Evolutionary conservation across 2,113 vertebrate genomes (phyloP).

Genomic region (Empidonax traillii): DNA sequence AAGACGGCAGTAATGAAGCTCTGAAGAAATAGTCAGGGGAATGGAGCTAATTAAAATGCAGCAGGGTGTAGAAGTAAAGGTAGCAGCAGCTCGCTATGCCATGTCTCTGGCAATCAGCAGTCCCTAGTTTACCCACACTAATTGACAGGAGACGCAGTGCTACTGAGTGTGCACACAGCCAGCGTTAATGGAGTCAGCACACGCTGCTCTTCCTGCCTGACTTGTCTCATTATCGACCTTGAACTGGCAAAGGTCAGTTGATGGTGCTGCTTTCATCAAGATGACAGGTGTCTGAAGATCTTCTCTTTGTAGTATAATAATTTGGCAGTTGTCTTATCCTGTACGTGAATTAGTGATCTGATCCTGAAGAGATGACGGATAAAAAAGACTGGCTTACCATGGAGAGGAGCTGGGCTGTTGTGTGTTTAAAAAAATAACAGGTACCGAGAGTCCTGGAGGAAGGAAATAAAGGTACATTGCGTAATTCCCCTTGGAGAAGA

Average conservation of each 20-base stretch:
- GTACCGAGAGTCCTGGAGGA: neutral
- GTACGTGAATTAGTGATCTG: constrained; percentile 75
- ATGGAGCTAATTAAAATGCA: constrained; percentile 86
- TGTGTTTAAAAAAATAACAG: neutral
- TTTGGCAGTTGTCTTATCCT: constrained; percentile 80
- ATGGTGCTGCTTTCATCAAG: constrained; percentile 75
- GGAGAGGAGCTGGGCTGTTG: neutral
- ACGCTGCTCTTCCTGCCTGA: constrained; percentile 75
- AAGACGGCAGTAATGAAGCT: constrained; percentile 76
- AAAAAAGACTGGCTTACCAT: constrained; percentile 21
- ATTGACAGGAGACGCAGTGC: constrained; percentile 82
- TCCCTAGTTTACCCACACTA: constrained; percentile 76
- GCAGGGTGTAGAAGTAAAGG: constrained; percentile 75
- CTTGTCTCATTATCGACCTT: constrained; percentile 85
- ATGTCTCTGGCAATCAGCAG: constrained; percentile 78
- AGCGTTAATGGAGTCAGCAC: constrained; percentile 76
- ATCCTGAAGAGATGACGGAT: constrained; percentile 66
- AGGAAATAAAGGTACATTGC: constrained; percentile 1
- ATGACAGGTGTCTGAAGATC: constrained; percentile 79
- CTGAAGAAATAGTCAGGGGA: constrained; percentile 77
- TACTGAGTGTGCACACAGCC: constrained; percentile 62
- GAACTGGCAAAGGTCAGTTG: constrained; percentile 82
- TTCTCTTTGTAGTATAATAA: constrained; percentile 76
- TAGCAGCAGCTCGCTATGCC: constrained; percentile 69
- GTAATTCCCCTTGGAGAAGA: neutral